Base-by-base conservation (phyloP, 2,888 invertebrate genomes). In the Melinaea menophilus region DNA sequence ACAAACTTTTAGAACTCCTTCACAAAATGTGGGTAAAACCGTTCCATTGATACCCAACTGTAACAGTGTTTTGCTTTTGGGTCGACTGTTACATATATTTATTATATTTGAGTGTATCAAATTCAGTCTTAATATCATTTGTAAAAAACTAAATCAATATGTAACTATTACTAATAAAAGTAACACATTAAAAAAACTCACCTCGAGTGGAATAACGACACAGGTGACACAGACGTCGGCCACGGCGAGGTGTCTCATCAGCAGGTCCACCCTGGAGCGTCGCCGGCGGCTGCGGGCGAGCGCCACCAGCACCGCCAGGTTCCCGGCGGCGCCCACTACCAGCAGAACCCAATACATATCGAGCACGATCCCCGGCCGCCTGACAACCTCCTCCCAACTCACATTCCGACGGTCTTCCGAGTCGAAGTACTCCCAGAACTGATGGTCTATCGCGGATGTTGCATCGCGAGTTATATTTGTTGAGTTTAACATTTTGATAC, bases 181-280 rank as follows among this genome's bases (percentile, higher is more conserved):
- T 1, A 22, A 22, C 22, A 22, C 22, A 9, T 41, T 41, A 9
- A 11, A 9, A 41, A 41, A 11, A 1, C 86, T 90, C 76, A 93
- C 93, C 92, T 95, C 94, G 7, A 94, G 77, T 0, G 95, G 95
- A 69, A 96, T 95, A 85, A 95, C 95, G 58, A 96, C 92, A 75
- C 96, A 95, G 0, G 96, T 95, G 35, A 96, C 96, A 58, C 95
- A 93, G 5, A 96, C 91, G 82, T 97, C 96, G 2, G 96, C 96
- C 0, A 95, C 86, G 0, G 95, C 93, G 59, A 96, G 85, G 78
- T 96, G 95, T 59, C 95, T 93, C 80, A 96, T 95, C 88, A 96
- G 92, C 68, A 96, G 78, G 65, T 95, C 95, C n/a, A 96, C 94
- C 37, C 95, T 84, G 0, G 94, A 94, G 77, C 94, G 94, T 67